Conservation (phyloP, 2,113 vertebrate species). For the Leuciscus idus region DNA sequence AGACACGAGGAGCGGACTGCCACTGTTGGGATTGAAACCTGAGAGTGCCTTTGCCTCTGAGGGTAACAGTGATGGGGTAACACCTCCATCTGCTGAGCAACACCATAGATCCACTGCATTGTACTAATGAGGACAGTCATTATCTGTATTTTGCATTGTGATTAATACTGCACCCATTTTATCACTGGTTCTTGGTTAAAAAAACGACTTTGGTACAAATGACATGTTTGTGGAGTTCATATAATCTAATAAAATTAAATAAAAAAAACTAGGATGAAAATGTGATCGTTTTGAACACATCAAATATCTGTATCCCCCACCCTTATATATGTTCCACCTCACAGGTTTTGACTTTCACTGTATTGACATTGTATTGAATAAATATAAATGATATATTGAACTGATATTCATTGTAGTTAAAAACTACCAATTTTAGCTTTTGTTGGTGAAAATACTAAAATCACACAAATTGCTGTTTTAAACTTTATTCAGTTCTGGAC, state of each 20-base stretch:
- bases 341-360: not conserved
- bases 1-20: constrained; percentile 5
- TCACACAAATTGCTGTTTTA: not conserved
- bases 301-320: not conserved
- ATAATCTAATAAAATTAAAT: too few species aligned
- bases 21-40: not conserved
- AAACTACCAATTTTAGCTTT: not conserved
- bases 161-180: not conserved
- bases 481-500: not conserved
- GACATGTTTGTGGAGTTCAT: not conserved
- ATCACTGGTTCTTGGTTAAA: not conserved
- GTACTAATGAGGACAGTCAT: not conserved
- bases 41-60: not conserved
- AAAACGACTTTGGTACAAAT: not conserved
- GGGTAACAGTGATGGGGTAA: constrained; percentile 35
- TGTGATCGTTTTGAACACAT: not conserved
- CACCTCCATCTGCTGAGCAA: constrained; percentile 52
- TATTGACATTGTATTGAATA: too few species aligned
- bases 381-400: not conserved
- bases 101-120: not conserved
- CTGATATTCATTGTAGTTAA: not conserved
- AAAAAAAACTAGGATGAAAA: too few species aligned
- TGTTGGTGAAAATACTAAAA: not conserved
- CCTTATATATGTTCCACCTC: not conserved
- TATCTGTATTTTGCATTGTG: not conserved